Evolutionary conservation across 2,113 vertebrate genomes (phyloP).

Genomic region (Peucedramus taeniatus): DNA sequence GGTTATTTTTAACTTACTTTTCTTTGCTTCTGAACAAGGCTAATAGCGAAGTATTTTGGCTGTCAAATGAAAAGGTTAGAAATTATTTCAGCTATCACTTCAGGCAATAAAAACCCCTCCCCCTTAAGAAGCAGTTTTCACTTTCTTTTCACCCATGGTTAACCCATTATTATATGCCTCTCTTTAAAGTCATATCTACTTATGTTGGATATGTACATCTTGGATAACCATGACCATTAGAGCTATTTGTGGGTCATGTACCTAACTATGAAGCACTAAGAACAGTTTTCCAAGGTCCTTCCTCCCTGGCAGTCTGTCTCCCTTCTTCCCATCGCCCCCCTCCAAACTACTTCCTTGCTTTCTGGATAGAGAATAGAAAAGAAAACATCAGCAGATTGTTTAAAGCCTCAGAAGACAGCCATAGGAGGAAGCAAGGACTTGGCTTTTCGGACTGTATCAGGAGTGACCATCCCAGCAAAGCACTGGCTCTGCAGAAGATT

Average conservation of each 20-base stretch:
- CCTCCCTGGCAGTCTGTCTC: neutral
- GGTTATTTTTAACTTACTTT: neutral
- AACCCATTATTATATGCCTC: neutral
- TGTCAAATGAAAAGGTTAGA: neutral
- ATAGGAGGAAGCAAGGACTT: neutral
- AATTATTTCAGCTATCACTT: neutral
- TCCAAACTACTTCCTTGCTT: neutral
- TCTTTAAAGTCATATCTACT: neutral
- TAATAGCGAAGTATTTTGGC: neutral
- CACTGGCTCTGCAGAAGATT: neutral
- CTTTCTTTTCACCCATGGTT: neutral
- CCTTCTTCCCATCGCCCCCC: accelerated
- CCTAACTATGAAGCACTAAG: neutral
- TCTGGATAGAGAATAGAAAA: neutral
- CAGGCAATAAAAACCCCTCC: neutral
- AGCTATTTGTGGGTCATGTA: neutral
- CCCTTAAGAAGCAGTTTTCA: neutral
- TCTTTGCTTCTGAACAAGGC: neutral
- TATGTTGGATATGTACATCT: neutral
- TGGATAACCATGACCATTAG: neutral
- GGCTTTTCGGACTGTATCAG: neutral
- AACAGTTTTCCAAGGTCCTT: neutral
- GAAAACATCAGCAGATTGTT: neutral
- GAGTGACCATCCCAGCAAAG: neutral
- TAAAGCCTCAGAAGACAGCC: neutral